Percentiles rank a stretch among this genome's conserved stretches.
Evolutionary conservation across 2,113 vertebrate species (phyloP).

Genomic region (Rattus rattus): DNA sequence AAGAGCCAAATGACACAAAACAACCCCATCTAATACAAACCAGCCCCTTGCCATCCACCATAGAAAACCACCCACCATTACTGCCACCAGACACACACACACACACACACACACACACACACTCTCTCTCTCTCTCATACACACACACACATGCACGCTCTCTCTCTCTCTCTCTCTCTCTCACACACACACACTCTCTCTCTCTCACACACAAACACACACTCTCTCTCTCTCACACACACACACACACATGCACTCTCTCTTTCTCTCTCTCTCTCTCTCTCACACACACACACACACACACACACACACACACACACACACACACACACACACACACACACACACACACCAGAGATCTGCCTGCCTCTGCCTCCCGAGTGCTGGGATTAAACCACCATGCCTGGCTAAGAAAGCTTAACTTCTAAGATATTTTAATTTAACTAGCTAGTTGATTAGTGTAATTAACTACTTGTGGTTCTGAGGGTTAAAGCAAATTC

Average conservation of each 20-base stretch:
- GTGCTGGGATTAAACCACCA: not conserved
- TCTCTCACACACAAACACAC: no score
- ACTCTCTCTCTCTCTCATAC: no score
- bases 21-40: not conserved
- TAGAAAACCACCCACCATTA: not conserved
- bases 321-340: accelerated
- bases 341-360: no score
- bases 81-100: not conserved
- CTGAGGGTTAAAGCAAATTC: not conserved
- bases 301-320: not conserved
- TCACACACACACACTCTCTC: no score
- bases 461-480: not conserved
- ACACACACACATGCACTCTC: accelerated
- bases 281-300: no score
- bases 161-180: no score
- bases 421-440: not conserved
- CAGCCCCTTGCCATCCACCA: accelerated
- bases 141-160: no score
- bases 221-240: not conserved
- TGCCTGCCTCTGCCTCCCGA: not conserved
- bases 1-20: not conserved
- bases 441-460: no score
- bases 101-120: accelerated
- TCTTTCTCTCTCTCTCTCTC: no score
- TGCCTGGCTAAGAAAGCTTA: not conserved